Conservation (phyloP, 2,797 vertebrate species). For the Anniella stebbinsi region DNA sequence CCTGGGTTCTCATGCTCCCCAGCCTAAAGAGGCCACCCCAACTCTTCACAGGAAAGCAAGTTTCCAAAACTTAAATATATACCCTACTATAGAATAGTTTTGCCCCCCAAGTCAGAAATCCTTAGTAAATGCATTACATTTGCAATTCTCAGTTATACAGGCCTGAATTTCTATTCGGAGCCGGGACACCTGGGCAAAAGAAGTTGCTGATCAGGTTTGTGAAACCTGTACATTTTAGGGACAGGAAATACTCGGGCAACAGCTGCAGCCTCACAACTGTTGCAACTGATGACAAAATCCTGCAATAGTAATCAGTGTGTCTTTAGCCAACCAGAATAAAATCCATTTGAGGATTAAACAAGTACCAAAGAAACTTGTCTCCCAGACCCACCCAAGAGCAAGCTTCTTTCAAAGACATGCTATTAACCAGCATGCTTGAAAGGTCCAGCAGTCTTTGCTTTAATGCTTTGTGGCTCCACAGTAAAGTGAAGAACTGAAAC, state of each 20-base stretch:
- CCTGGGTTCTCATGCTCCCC: neutral
- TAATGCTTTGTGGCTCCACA: neutral
- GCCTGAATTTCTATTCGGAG: neutral
- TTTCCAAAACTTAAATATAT: neutral
- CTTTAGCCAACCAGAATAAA: neutral
- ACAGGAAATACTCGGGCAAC: neutral
- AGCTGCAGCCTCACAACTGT: neutral
- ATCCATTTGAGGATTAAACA: neutral
- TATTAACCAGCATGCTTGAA: neutral
- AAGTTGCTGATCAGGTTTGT: neutral
- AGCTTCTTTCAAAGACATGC: neutral
- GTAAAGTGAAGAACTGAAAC: neutral
- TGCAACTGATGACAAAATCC: neutral
- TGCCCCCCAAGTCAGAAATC: neutral
- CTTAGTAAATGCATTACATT: neutral
- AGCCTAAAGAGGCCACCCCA: neutral
- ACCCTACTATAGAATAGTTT: neutral
- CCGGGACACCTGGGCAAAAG: neutral
- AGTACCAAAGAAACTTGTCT: neutral
- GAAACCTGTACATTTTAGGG: neutral
- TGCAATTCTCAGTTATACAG: neutral
- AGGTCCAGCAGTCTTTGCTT: neutral
- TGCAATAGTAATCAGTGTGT: neutral
- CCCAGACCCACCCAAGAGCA: neutral
- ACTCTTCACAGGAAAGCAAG: neutral